Evolutionary conservation across 2,797 vertebrate species (phyloP).

Genomic region (Coranthus polyacanthus): DNA sequence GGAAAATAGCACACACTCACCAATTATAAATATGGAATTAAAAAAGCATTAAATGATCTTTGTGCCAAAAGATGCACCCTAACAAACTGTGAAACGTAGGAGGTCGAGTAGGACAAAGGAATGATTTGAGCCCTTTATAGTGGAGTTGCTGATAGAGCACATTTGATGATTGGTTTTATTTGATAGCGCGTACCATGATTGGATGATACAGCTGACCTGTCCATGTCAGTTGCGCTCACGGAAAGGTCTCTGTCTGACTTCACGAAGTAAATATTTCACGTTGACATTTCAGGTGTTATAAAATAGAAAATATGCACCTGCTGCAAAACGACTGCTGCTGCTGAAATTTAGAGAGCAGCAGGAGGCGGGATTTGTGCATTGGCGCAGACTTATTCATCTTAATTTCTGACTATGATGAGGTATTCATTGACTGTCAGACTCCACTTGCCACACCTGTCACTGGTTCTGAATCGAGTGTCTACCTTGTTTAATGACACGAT

Average conservation of each 20-base stretch:
- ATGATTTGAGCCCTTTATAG: conserved; percentile 21
- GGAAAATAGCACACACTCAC: neutral
- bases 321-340: neutral
- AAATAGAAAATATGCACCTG: conserved; percentile 14
- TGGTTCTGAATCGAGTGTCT: too few species aligned
- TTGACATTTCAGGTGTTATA: conserved; percentile 36
- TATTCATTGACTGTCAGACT: too few species aligned
- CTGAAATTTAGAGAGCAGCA: neutral
- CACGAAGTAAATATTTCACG: conserved; percentile 37
- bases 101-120: conserved; percentile 39
- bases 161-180: conserved; percentile 40
- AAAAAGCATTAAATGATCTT: neutral
- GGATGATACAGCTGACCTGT: conserved; percentile 44
- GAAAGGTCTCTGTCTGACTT: conserved; percentile 27
- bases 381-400: too few species aligned
- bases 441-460: too few species aligned
- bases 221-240: conserved; percentile 41
- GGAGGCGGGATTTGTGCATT: neutral
- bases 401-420: too few species aligned
- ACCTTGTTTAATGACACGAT: conserved; percentile 1
- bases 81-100: too few species aligned
- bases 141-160: conserved; percentile 52
- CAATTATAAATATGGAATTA: too few species aligned
- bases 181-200: conserved; percentile 37
- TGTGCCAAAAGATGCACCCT: neutral